phyloP scores from a whole-genome alignment of 2,113 vertebrate genomes.

The Malurus melanocephalus region DNA sequence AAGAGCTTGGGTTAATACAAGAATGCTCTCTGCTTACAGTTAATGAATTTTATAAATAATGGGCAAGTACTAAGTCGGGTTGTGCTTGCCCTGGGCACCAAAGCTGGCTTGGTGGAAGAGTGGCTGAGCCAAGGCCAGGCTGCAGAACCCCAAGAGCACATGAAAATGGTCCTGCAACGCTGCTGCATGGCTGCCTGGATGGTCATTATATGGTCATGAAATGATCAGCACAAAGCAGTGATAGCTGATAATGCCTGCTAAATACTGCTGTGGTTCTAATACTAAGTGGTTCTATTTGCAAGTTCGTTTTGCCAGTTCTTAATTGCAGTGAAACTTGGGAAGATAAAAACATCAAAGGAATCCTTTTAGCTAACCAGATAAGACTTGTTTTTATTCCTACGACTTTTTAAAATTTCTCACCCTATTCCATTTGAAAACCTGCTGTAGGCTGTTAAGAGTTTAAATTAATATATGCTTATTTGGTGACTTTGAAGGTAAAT shows the following conservation, averaged over 20 bases:
- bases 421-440: neutral
- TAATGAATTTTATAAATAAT: neutral
- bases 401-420: conserved; percentile 1
- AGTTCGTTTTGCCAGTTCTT: neutral
- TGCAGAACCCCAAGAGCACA: neutral
- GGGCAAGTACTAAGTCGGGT: neutral
- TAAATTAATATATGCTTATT: conserved; percentile 1
- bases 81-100: neutral
- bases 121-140: neutral
- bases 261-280: neutral
- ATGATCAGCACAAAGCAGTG: neutral
- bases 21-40: neutral
- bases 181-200: neutral
- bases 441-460: neutral
- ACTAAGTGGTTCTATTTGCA: neutral
- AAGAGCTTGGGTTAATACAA: neutral
- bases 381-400: neutral
- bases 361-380: neutral
- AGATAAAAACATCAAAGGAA: conserved; percentile 39
- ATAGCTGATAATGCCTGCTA: neutral
- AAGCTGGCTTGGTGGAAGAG: neutral
- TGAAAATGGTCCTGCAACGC: neutral
- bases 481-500: neutral
- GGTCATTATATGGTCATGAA: neutral
- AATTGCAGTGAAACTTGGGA: conserved; percentile 41